phyloP scores from a whole-genome alignment of 2,888 invertebrate genomes.

The Tanytarsus gracilentus region DNA sequence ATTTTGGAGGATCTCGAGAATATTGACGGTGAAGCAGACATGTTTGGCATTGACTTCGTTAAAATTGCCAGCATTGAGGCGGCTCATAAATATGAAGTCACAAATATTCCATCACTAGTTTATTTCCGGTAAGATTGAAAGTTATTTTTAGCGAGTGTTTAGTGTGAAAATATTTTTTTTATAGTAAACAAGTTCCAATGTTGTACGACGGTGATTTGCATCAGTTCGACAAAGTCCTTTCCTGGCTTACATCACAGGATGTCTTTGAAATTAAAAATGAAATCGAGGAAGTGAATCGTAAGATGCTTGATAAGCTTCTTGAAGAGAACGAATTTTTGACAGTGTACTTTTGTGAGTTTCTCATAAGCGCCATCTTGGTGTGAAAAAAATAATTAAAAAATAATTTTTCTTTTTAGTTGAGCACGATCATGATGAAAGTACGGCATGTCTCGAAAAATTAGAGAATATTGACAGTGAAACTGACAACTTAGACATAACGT shows the following conservation, averaged over 20 bases:
- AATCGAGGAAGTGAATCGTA: constrained; percentile 93
- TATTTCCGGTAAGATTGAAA: constrained; percentile 58
- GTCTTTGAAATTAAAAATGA: constrained; percentile 93
- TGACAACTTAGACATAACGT: constrained; percentile 86
- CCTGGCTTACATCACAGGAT: constrained; percentile 89
- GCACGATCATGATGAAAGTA: constrained; percentile 68
- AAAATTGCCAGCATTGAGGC: constrained; percentile 78
- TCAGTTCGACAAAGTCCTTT: constrained; percentile 74
- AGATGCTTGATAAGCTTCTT: constrained; percentile 89
- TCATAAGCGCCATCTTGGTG: constrained; percentile 27
- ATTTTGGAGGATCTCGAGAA: constrained; percentile 84
- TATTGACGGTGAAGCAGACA: constrained; percentile 90
- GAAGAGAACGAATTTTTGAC: constrained; percentile 93
- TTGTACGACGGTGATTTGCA: constrained; percentile 82
- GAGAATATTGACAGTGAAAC: constrained; percentile 94
- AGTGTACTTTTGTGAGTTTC: constrained; percentile 84
- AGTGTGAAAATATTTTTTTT: neutral
- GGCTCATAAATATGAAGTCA: constrained; percentile 70
- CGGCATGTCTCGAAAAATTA: constrained; percentile 70
- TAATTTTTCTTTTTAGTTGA: constrained; percentile 54
- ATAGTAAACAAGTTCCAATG: constrained; percentile 63
- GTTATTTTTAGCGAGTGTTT: neutral
- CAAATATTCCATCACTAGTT: constrained; percentile 75
- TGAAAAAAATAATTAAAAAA: neutral
- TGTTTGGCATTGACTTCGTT: constrained; percentile 89